Conservation (phyloP, 2,888 invertebrate species). For the Brachylomia viminalis region DNA sequence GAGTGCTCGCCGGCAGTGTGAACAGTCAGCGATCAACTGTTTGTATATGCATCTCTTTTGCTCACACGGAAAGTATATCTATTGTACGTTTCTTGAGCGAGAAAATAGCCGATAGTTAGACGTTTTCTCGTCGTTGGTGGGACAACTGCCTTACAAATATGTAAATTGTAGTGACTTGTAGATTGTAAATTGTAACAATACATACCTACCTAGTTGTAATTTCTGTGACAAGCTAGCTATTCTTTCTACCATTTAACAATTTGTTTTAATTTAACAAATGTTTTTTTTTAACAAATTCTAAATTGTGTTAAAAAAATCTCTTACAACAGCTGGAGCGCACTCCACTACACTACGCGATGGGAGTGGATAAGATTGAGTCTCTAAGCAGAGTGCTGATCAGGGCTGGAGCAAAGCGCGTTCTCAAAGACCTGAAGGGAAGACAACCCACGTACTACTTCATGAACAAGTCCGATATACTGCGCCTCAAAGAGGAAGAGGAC, state of each 20-base stretch:
- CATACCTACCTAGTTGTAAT: too few relatives aligned
- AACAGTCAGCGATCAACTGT: too few relatives aligned
- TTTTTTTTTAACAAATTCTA: too few relatives aligned
- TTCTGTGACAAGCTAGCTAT: too few relatives aligned
- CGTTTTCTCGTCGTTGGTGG: too few relatives aligned
- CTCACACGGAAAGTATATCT: too few relatives aligned
- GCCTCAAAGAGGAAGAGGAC: conserved; percentile 96
- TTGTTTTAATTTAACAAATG: too few relatives aligned
- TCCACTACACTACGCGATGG: conserved; percentile 97
- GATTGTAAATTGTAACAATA: background rate
- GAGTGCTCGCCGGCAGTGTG: too few relatives aligned
- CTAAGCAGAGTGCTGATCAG: conserved; percentile 95
- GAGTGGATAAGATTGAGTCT: conserved; percentile 95
- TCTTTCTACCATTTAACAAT: background rate
- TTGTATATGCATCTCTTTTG: too few relatives aligned
- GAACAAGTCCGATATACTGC: conserved; percentile 96
- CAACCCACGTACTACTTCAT: conserved; percentile 98
- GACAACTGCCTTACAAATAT: background rate
- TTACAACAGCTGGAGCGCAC: conserved; percentile 94
- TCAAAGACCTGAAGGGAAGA: conserved; percentile 96
- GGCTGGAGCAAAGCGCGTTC: conserved; percentile 95
- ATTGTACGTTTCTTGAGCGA: too few relatives aligned
- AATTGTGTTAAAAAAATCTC: background rate
- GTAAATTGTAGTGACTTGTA: background rate
- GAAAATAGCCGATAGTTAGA: too few relatives aligned